Base-by-base conservation (phyloP, 2,888 invertebrate genomes). In the Hypolimnas misippus region DNA sequence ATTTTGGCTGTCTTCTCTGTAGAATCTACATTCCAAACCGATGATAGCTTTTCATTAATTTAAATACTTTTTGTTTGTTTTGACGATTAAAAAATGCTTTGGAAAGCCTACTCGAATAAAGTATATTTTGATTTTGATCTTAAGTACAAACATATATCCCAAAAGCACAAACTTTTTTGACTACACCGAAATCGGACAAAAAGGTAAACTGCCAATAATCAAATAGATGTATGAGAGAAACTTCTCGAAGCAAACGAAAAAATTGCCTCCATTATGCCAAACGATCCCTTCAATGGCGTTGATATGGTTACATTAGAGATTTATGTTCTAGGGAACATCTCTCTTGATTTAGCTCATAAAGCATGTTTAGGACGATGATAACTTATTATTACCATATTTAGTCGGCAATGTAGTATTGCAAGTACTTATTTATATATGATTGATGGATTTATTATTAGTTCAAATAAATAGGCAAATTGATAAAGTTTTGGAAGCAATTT, bases 231-330 rank as follows among this genome's bases (percentile, higher is more conserved):
- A 21, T n/a, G 19, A 7, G 33, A 25, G 51, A 58, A 42, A 58
- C 40, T 21, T 10, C 31, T 52, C 12, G 40, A 17, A 19, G 58
- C 52, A 44, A 10, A 21, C 35, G 46, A 59, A 59, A 53, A 59
- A 44, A 59, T 59, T 33, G 35, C 53, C 53, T 14, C 33, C 53
- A 53, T 53, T 59, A 59, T 35, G 21, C 16, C 21, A 17, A 44
- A 38, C 35, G 35, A 42, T 53, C 42, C 31, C 5, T 59, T 44
- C 52, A 38, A 29, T 16, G 46, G 44, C 33, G 33, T 46, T 38
- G 21, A 21, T 53, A 49, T 21, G 10, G 19, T 38, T 38, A 38
- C 38, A 53, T 53, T 14, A 35, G 31, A 51, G 33, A 38, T n/a
- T 53, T 53, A 53, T 38, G 35, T 19, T 38, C 38, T 19, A n/a